Conservation (phyloP, 2,888 invertebrate genomes). For the Drosophila niveifrons region DNA sequence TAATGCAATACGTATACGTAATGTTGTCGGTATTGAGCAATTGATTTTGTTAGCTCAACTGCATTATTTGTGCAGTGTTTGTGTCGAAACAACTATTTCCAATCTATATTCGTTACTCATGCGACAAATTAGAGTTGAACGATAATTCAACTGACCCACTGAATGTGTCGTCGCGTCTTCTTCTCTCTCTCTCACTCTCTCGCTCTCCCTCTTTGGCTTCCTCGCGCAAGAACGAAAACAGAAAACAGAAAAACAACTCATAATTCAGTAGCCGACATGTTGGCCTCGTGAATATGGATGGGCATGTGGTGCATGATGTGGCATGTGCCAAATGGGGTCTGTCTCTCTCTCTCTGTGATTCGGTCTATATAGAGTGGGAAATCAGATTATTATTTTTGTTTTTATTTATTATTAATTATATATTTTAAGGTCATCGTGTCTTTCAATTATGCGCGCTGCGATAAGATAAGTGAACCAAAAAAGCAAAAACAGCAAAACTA, state of each 20-base stretch:
- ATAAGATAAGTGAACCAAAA: conserved; percentile 65
- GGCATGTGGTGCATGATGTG: conserved; percentile 24
- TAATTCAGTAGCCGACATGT: conserved; percentile 25
- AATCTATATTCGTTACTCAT: conserved; percentile 16
- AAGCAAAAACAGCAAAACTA: background rate
- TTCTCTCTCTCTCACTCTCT: background rate
- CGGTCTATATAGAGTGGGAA: conserved; percentile 11
- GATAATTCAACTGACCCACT: conserved; percentile 26
- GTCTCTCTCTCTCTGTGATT: too few relatives aligned
- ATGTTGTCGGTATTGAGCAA: background rate
- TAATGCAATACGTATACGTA: background rate
- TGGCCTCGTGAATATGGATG: conserved; percentile 36
- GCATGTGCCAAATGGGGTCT: conserved; percentile 41
- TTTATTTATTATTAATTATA: conserved; percentile 39
- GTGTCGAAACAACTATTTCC: conserved; percentile 15
- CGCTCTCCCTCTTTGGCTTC: background rate
- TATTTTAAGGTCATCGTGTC: conserved; percentile 62
- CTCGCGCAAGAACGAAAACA: conserved; percentile 7
- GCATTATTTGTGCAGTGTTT: conserved; percentile 6
- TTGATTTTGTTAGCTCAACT: too few relatives aligned
- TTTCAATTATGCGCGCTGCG: conserved; percentile 54
- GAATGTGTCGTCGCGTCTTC: conserved; percentile 5
- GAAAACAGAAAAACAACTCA: conserved; percentile 16
- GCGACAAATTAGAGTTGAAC: conserved; percentile 19
- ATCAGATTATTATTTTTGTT: conserved; percentile 40